These are phyloP conservation scores for Nesogale talazaci DNA, from an alignment of 2,113 vertebrate genomes.

Conservation along the genomic window DNA sequence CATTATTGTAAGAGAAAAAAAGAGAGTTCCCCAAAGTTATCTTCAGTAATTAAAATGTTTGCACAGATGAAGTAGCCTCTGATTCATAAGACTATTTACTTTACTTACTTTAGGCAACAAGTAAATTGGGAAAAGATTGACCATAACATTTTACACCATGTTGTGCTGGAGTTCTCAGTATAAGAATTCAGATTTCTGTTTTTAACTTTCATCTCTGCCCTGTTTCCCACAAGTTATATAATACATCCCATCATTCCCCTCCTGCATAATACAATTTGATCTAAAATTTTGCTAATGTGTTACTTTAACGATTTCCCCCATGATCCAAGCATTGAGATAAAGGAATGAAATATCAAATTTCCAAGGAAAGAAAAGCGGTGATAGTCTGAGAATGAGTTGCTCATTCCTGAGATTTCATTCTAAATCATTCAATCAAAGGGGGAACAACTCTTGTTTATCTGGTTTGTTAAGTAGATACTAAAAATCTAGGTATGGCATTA, in stretches of 20 bases:
- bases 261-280: not conserved
- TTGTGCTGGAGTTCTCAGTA: constrained; percentile 21
- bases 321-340: not conserved
- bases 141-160: not conserved
- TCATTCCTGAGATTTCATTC: not conserved
- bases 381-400: not conserved
- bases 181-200: not conserved
- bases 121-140: constrained; percentile 31
- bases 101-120: not conserved
- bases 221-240: not conserved
- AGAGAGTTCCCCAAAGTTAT: not conserved
- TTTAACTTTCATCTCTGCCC: not conserved
- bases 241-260: not conserved
- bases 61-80: constrained; percentile 42
- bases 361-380: constrained; percentile 1
- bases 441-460: not conserved
- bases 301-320: not conserved
- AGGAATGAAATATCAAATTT: not conserved
- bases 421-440: not conserved
- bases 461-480: not conserved
- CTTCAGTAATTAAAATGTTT: constrained; percentile 55
- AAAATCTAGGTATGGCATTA: not conserved
- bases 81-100: constrained; percentile 44
- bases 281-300: not conserved
- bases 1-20: constrained; percentile 29